Evolutionary conservation across 2,888 invertebrate species (phyloP).

Genomic region (Anodontia alba): DNA sequence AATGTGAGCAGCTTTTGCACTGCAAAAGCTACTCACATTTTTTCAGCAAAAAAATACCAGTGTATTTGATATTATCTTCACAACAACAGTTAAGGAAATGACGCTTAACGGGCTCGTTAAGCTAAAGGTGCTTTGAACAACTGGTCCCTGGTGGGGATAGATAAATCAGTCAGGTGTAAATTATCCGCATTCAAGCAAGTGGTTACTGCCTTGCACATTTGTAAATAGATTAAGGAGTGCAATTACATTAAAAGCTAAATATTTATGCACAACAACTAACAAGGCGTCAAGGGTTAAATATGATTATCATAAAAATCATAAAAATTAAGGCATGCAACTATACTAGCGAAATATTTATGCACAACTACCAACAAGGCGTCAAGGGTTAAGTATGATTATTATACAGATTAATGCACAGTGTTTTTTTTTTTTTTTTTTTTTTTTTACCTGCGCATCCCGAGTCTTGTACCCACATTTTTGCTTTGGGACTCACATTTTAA

Average conservation of each 20-base stretch:
- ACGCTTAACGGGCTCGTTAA: too few species aligned
- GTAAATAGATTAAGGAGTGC: background rate
- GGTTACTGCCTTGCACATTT: background rate
- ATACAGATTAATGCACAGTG: slow-evolving; percentile 5
- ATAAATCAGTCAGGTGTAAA: background rate
- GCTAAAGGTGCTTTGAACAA: too few species aligned
- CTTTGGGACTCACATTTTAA: too few species aligned
- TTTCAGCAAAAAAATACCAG: too few species aligned
- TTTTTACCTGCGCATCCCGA: too few species aligned
- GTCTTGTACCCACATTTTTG: too few species aligned
- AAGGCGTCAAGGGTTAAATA: background rate
- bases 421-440: too few species aligned
- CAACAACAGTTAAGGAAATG: too few species aligned
- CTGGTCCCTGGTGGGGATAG: slow-evolving; percentile 1
- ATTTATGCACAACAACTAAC: background rate
- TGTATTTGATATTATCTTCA: too few species aligned
- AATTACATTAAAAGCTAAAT: background rate
- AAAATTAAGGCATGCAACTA: background rate
- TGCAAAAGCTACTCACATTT: too few species aligned
- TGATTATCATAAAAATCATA: slow-evolving; percentile 1
- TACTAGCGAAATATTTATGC: background rate
- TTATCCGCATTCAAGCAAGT: slow-evolving; percentile 2
- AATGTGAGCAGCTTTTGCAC: too few species aligned
- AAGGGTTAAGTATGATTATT: background rate
- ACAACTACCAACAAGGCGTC: background rate